Base-by-base conservation (phyloP, 2,113 vertebrate species). In the Montifringilla adamsi region DNA sequence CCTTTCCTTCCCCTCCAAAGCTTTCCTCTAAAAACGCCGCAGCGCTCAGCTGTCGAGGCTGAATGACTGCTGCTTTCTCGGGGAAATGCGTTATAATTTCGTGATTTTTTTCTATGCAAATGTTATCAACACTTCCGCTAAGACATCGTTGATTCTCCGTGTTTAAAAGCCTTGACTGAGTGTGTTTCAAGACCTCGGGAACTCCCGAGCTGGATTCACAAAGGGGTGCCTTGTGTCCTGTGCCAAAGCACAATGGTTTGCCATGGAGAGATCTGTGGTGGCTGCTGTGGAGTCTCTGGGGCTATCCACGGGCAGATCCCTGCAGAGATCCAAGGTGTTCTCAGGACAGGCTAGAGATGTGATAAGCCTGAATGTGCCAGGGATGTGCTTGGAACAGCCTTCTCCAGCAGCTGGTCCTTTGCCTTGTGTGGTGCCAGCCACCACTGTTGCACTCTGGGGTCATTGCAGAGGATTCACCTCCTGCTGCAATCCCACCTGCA, bases 281-380 rank as follows among this genome's bases (percentile, higher is more conserved):
- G 59, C 60, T 33, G 2, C 3, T 4, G 43, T 15, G 68, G 56
- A 31, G 10, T 20, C 44, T 16, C 24, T 7, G 6, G 55, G 31
- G 28, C 33, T 0, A 0, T 28, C 53, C n/a, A 1, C 26, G 2
- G 11, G 16, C 59, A 39, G 47, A n/a, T 59, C 53, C 21, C 62
- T 35, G 62, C 58, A 16, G 66, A 31, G 49, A 52, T 35, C 53
- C n/a, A 4, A n/a, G 64, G 12, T 0, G 1, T n/a, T 76, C 30
- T 41, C 28, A 8, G 44, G 59, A 24, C 15, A 9, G 20, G 33
- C 1, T 46, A 33, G 26, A 68, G 44, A 24, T 33, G 68, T 19
- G 47, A 30, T 17, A 22, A 70, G 3, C 13, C 62, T 18, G 4
- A 18, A 12, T 0, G 23, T 43, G 19, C 43, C 33, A 15, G 35